Base-by-base conservation (phyloP, 2,888 invertebrate species). In the Nomada fucata region DNA sequence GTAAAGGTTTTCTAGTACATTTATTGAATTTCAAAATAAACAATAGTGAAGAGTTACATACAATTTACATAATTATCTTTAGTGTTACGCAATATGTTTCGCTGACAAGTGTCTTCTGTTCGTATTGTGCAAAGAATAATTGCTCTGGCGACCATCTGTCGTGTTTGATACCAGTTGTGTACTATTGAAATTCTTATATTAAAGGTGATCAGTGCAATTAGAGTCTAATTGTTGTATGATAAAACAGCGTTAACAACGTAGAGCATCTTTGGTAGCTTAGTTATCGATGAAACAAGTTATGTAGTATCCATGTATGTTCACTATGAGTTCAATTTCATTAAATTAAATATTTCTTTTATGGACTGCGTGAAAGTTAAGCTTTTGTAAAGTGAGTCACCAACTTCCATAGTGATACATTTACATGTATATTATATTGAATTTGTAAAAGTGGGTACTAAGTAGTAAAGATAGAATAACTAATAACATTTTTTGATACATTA, bases 31-130 rank as follows among this genome's bases (percentile, higher is more conserved):
- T 53, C 60, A 82, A 57, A 63, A 64, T 50, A 67, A 57, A 81
- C 29, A 70, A 79, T 26, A 74, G 68, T 79, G 29, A 77, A 47
- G 23, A 20, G 71, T 9, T 67, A 42, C 29, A 20, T 10, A 44
- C 0, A 29, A 20, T 65, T 47, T 10, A 47, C 52, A 71, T 36
- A 84, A 20, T 71, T 80, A 69, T 68, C 81, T 75, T 85, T 76
- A 76, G 42, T 60, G 64, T 88, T 89, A 87, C 57, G 76, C 81
- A 89, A 89, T 67, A 79, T 53, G 61, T 29, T 83, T 83, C 76
- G 79, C 55, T 84, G 57, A 83, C 68, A 77, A 83, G 64, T 76
- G 79, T 36, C 53, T 83, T 72, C 68, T 79, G 50, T 15, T 59
- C 64, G 71, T 50, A 77, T 84, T 79, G 69, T 77, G 71, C 11